Conservation (phyloP, 1,140 invertebrate genomes). For the Saxidomus purpurata region DNA sequence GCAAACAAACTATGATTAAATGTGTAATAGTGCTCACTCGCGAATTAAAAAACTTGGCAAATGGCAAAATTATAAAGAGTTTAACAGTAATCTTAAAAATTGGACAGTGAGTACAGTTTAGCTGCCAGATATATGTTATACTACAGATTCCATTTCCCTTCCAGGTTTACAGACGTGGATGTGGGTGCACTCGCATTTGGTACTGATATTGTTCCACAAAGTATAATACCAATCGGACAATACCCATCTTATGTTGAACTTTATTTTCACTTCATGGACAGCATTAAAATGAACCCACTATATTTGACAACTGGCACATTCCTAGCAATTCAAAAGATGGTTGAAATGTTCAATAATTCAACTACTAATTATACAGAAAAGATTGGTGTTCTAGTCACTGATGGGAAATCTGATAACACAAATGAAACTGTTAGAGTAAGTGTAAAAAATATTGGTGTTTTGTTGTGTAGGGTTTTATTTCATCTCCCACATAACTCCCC, state of each 20-base stretch:
- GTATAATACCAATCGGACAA: not conserved
- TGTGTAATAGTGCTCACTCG: too few relatives aligned
- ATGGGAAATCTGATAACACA: slow-evolving; percentile 30
- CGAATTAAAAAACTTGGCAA: too few relatives aligned
- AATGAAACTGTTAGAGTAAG: not conserved
- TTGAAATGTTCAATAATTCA: not conserved
- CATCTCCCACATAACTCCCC: too few relatives aligned
- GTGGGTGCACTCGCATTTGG: slow-evolving; percentile 22
- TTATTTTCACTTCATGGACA: slow-evolving; percentile 14
- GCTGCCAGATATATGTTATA: too few relatives aligned
- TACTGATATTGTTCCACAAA: not conserved
- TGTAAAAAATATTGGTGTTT: too few relatives aligned
- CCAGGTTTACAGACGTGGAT: slow-evolving; percentile 10
- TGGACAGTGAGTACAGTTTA: too few relatives aligned
- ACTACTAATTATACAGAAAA: not conserved
- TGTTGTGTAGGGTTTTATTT: too few relatives aligned
- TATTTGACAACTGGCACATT: not conserved
- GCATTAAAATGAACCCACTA: not conserved
- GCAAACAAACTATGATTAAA: too few relatives aligned
- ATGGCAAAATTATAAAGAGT: too few relatives aligned
- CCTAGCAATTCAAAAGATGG: not conserved
- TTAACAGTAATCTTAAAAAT: too few relatives aligned
- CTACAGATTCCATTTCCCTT: not conserved
- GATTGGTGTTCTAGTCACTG: slow-evolving; percentile 5
- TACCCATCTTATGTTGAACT: slow-evolving; percentile 14